Evolutionary conservation across 2,113 vertebrate genomes (phyloP).

Genomic region (Polypterus senegalus): DNA sequence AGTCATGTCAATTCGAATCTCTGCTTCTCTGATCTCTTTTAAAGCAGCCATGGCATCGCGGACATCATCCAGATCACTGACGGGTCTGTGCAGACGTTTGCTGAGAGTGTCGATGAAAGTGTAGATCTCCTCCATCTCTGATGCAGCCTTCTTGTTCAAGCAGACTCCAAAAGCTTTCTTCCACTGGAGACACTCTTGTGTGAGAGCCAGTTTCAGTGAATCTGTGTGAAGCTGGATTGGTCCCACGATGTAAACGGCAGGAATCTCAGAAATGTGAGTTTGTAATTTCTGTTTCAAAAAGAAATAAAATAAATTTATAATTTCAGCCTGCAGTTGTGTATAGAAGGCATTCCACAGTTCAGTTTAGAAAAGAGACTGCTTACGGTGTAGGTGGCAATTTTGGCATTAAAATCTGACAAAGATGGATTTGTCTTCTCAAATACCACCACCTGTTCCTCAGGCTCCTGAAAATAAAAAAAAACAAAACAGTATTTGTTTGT

Average conservation of each 20-base stretch:
- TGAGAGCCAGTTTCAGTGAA: slow-evolving; percentile 38
- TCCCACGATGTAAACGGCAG: slow-evolving; percentile 29
- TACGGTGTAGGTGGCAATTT: slow-evolving; percentile 39
- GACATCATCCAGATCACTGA: slow-evolving; percentile 36
- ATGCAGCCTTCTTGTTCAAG: slow-evolving; percentile 37
- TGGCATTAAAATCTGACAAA: slow-evolving; percentile 34
- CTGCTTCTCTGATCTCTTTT: slow-evolving; percentile 37
- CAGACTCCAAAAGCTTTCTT: slow-evolving; percentile 38
- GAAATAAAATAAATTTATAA: slow-evolving; percentile 7
- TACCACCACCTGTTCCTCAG: slow-evolving; percentile 37
- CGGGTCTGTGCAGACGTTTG: slow-evolving; percentile 34
- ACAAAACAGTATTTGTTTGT: no score
- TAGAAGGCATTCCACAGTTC: no score
- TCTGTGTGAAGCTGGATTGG: slow-evolving; percentile 36
- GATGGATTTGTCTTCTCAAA: slow-evolving; percentile 36
- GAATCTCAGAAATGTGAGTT: slow-evolving; percentile 37
- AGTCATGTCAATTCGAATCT: slow-evolving; percentile 35
- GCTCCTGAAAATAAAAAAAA: slow-evolving; percentile 25
- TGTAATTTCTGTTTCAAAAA: slow-evolving; percentile 36
- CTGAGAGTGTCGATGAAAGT: slow-evolving; percentile 36
- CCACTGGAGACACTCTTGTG: slow-evolving; percentile 37
- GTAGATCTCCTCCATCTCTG: slow-evolving; percentile 35
- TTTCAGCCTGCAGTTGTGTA: not conserved
- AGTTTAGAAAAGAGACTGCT: slow-evolving; percentile 18
- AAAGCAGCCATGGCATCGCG: slow-evolving; percentile 33